A percentile compares a stretch with the other conserved stretches of the same genome.
These are phyloP conservation scores for Probosciger aterrimus DNA, from an alignment of 2,113 vertebrate genomes.

Conservation along the genomic window DNA sequence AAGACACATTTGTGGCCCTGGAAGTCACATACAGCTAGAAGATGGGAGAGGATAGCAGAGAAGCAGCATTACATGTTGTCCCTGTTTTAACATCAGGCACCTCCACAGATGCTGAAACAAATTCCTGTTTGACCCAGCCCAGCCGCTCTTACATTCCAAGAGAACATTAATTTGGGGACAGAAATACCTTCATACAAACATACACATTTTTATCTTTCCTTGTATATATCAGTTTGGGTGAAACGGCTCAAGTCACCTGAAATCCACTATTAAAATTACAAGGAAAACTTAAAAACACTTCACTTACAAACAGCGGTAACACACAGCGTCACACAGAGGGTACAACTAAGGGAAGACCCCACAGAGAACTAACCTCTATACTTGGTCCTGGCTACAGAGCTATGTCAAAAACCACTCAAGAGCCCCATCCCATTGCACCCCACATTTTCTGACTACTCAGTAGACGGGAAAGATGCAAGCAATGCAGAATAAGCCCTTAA, in stretches of 20 bases:
- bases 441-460: background rate
- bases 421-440: background rate
- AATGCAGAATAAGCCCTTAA: background rate
- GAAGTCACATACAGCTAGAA: background rate
- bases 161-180: background rate
- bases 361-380: background rate
- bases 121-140: background rate
- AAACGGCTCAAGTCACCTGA: background rate
- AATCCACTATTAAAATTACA: background rate
- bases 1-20: background rate
- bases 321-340: rapidly evolving
- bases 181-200: background rate
- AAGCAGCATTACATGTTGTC: background rate
- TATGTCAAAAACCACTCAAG: background rate
- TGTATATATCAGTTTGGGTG: background rate
- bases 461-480: background rate
- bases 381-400: background rate
- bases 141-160: background rate
- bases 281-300: background rate
- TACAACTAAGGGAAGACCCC: background rate
- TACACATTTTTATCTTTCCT: background rate
- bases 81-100: background rate
- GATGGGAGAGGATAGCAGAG: background rate
- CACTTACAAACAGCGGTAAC: background rate
- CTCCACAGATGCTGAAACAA: background rate